phyloP scores from a whole-genome alignment of 2,888 invertebrate genomes.

The Trisateles emortualis region DNA sequence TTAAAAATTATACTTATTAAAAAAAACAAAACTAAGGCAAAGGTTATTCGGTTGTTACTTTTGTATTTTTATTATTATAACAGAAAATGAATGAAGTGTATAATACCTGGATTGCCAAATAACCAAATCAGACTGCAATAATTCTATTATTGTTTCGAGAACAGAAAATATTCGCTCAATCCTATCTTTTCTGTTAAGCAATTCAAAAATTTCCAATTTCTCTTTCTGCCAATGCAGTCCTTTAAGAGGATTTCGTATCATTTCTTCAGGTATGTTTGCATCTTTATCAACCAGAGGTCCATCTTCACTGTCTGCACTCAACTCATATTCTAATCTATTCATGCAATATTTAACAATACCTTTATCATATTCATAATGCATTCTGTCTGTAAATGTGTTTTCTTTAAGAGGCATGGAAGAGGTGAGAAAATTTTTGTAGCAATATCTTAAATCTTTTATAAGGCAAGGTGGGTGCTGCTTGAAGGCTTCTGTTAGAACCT shows the following conservation, averaged over 20 bases:
- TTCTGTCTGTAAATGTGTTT: conserved; percentile 71
- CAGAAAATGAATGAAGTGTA: background rate
- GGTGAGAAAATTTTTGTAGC: conserved; percentile 71
- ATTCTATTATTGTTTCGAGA: conserved; percentile 80
- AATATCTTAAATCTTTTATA: conserved; percentile 61
- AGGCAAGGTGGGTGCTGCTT: conserved; percentile 75
- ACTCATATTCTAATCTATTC: conserved; percentile 74
- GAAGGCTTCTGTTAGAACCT: conserved; percentile 68
- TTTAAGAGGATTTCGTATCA: conserved; percentile 68
- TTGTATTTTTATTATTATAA: too few relatives aligned
- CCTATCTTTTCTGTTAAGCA: conserved; percentile 69
- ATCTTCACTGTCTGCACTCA: conserved; percentile 66
- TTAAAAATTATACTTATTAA: background rate
- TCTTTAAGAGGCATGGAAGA: conserved; percentile 67
- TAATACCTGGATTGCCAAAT: conserved; percentile 86
- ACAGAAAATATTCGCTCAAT: conserved; percentile 83
- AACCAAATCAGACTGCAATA: conserved; percentile 85
- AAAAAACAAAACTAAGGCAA: too few relatives aligned
- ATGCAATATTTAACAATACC: conserved; percentile 77
- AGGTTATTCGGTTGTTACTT: too few relatives aligned
- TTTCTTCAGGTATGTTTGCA: conserved; percentile 69
- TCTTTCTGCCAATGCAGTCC: conserved; percentile 77
- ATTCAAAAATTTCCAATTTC: conserved; percentile 76
- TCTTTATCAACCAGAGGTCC: conserved; percentile 67
- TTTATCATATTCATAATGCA: conserved; percentile 61